Evolutionary conservation across 2,888 invertebrate species (phyloP).

Genomic region (Xanthia icteritia): DNA sequence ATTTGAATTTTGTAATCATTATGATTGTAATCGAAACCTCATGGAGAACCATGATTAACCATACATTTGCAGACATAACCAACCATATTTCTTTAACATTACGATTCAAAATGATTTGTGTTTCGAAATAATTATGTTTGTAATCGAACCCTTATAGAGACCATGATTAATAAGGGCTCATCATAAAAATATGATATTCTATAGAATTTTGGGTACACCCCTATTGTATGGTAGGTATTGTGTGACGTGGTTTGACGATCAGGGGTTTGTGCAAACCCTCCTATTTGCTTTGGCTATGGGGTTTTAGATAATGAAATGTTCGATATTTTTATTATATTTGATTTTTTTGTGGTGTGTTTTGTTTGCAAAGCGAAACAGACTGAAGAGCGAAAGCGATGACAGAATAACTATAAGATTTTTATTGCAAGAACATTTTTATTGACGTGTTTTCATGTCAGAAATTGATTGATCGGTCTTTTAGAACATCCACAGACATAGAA

Average conservation of each 20-base stretch:
- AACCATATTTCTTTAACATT: neutral
- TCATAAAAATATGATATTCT: slow-evolving; percentile 71
- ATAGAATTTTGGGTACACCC: slow-evolving; percentile 58
- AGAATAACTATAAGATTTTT: slow-evolving; percentile 9
- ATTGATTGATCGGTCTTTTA: neutral
- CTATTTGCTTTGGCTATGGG: slow-evolving; percentile 30
- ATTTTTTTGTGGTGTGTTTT: neutral
- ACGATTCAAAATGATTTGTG: neutral
- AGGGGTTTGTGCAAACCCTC: slow-evolving; percentile 55
- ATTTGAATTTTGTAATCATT: neutral
- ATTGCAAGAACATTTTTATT: slow-evolving; percentile 3
- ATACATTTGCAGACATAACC: neutral
- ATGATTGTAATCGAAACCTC: slow-evolving; percentile 49
- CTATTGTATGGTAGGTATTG: slow-evolving; percentile 55
- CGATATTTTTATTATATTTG: slow-evolving; percentile 45
- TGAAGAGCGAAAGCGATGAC: slow-evolving; percentile 17
- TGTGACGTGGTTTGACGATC: slow-evolving; percentile 52
- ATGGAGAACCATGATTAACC: slow-evolving; percentile 58
- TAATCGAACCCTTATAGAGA: slow-evolving; percentile 49
- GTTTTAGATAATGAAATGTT: slow-evolving; percentile 43
- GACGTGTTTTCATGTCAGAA: neutral
- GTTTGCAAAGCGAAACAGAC: no score
- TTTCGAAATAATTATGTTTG: slow-evolving; percentile 20
- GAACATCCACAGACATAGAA: neutral
- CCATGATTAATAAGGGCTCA: slow-evolving; percentile 63